Evolutionary conservation across 2,888 invertebrate genomes (phyloP).

Genomic region (Ophraella communa): DNA sequence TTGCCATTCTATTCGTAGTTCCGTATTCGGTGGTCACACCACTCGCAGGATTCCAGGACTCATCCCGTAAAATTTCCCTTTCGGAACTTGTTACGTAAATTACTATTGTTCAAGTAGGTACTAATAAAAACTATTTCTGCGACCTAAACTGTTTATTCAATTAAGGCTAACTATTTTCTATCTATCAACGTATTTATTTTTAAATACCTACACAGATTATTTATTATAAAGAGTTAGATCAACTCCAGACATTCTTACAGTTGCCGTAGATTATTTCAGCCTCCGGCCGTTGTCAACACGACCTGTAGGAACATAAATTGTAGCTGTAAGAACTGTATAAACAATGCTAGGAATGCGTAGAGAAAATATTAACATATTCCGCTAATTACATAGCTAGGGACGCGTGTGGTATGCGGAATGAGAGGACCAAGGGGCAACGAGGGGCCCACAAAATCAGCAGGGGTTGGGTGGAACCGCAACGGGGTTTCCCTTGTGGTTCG

Average conservation of each 20-base stretch:
- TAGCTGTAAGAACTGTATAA: conserved; percentile 1
- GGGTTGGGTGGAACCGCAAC: conserved; percentile 51
- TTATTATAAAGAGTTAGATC: background rate
- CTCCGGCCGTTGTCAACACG: background rate
- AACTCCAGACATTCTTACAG: background rate
- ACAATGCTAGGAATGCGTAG: conserved; percentile 40
- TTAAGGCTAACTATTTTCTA: no score
- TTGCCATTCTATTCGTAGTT: no score
- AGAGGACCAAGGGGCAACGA: conserved; percentile 28
- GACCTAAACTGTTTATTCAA: no score
- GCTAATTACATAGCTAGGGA: conserved; percentile 43
- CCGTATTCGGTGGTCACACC: no score
- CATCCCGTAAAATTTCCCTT: no score
- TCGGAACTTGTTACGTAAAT: no score
- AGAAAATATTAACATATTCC: conserved; percentile 46
- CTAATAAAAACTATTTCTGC: no score
- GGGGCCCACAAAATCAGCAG: conserved; percentile 46
- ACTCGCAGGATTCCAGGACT: no score
- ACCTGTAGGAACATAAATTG: background rate
- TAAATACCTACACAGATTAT: no score
- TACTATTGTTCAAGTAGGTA: no score
- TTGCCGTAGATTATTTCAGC: background rate
- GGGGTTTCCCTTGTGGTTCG: conserved; percentile 46
- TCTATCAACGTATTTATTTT: no score
- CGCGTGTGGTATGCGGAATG: conserved; percentile 44